These are phyloP conservation scores for Cheilosia vulpina DNA, from an alignment of 2,888 invertebrate species.

Conservation along the genomic window DNA sequence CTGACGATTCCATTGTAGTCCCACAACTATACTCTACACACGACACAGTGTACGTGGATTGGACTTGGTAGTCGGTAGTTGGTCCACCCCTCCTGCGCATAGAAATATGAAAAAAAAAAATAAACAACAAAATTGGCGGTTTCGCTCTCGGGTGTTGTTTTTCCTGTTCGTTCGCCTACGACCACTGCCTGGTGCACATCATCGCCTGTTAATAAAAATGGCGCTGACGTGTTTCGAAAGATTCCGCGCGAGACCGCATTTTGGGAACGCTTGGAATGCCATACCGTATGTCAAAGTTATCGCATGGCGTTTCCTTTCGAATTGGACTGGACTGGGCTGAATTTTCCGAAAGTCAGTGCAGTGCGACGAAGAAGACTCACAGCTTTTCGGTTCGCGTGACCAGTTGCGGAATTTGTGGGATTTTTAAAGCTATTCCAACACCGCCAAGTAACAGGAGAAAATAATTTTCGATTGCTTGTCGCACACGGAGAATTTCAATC, in stretches of 20 bases:
- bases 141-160: constrained; percentile 31
- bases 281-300: not conserved
- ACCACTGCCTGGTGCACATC: constrained; percentile 62
- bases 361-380: constrained; percentile 12
- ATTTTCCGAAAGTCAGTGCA: constrained; percentile 4
- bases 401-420: constrained; percentile 63
- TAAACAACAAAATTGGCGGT: constrained; percentile 56
- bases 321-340: not conserved
- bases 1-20: too few relatives aligned
- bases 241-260: constrained; percentile 67
- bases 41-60: too few relatives aligned
- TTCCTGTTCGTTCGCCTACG: constrained; percentile 15
- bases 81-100: constrained; percentile 8
- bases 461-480: constrained; percentile 62
- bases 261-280: constrained; percentile 64
- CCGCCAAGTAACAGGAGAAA: constrained; percentile 74
- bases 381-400: not conserved
- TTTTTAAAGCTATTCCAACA: constrained; percentile 73
- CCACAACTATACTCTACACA: not conserved
- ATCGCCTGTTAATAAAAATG: constrained; percentile 74
- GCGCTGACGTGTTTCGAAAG: constrained; percentile 72
- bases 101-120: constrained; percentile 24
- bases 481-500: constrained; percentile 62
- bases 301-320: too few relatives aligned
- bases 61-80: too few relatives aligned